phyloP scores from a whole-genome alignment of 2,113 vertebrate species.

The Anas platyrhynchos region DNA sequence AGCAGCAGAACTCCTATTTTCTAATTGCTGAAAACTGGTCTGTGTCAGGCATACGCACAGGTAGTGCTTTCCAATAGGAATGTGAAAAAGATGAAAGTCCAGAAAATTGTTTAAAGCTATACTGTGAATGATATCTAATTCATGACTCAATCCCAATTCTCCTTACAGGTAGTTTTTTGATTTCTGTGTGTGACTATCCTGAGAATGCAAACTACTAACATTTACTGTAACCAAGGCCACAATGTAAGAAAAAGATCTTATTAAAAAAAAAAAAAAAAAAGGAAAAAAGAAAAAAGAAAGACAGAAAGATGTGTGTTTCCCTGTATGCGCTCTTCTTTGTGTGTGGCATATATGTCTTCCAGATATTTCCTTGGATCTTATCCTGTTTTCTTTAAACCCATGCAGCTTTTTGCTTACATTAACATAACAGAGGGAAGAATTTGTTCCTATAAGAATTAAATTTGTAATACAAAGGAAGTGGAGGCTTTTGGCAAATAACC shows the following conservation, averaged over 20 bases:
- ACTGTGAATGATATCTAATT: not conserved
- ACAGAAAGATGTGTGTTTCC: not conserved
- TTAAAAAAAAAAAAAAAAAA: not conserved
- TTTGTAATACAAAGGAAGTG: constrained; percentile 15
- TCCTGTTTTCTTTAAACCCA: constrained; percentile 18
- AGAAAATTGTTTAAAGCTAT: not conserved
- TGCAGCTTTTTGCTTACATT: not conserved
- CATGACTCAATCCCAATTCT: not conserved
- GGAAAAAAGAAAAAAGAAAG: too few relatives aligned
- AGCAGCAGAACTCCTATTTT: not conserved
- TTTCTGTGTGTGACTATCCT: not conserved
- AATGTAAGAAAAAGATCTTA: not conserved
- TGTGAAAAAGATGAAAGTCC: not conserved
- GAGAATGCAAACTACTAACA: not conserved
- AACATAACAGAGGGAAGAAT: not conserved
- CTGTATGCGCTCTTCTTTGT: not conserved
- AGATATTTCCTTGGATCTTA: constrained; percentile 53
- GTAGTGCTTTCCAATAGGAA: not conserved
- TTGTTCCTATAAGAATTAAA: constrained; percentile 32
- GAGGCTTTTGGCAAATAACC: constrained; percentile 2
- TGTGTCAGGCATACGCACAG: not conserved
- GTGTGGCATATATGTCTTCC: constrained; percentile 39
- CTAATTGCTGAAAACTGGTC: not conserved
- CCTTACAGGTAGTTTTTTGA: not conserved
- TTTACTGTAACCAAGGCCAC: not conserved